Evolutionary conservation across 2,113 vertebrate genomes (phyloP).

Genomic region (Xiphophorus maculatus): DNA sequence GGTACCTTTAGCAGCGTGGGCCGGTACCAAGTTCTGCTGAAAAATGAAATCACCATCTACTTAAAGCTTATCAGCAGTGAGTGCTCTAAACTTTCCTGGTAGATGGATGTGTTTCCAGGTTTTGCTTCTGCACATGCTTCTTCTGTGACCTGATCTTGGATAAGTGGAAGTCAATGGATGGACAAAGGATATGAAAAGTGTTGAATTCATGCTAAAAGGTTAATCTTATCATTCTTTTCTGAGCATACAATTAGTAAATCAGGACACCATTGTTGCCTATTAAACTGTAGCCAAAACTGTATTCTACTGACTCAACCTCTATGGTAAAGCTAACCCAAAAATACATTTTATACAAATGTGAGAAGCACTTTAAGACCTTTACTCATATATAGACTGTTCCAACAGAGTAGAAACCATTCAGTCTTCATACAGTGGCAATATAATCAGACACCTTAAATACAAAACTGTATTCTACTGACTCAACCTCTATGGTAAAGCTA

Average conservation of each 20-base stretch:
- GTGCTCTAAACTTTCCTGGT: too few relatives aligned
- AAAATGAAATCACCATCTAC: too few relatives aligned
- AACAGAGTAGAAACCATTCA: background rate
- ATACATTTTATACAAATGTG: too few relatives aligned
- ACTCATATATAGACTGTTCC: too few relatives aligned
- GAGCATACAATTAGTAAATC: background rate
- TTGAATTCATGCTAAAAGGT: background rate
- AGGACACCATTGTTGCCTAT: background rate
- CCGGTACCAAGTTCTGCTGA: too few relatives aligned
- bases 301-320: too few relatives aligned
- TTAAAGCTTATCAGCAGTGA: too few relatives aligned
- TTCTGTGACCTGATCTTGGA: background rate
- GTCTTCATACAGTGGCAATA: background rate
- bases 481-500: too few relatives aligned
- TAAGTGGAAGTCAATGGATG: background rate
- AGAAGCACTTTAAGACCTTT: too few relatives aligned
- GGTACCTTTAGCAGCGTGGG: too few relatives aligned
- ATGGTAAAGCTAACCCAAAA: too few relatives aligned
- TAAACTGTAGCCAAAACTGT: background rate
- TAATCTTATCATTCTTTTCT: background rate
- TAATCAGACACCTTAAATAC: background rate
- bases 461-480: background rate
- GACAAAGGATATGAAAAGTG: background rate
- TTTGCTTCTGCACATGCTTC: background rate
- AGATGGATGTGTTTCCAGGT: background rate